These are phyloP conservation scores for Solea solea DNA, from an alignment of 2,113 vertebrate genomes.

Conservation along the genomic window DNA sequence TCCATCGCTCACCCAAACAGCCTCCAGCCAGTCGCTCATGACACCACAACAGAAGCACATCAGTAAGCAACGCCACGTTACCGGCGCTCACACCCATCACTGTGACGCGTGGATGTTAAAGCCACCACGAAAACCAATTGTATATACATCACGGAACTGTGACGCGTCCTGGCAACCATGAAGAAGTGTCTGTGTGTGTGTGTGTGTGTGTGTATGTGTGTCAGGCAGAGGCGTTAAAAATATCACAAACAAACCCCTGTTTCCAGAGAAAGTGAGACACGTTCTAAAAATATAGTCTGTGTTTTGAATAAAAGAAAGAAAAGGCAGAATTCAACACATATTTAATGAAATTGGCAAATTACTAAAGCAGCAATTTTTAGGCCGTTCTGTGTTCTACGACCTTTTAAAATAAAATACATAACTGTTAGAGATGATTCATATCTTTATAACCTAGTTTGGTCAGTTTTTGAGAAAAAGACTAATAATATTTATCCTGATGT, in stretches of 20 bases:
- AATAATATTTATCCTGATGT: no score
- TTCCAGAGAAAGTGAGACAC: no score
- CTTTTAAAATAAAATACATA: no score
- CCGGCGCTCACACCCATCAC: conserved; percentile 26
- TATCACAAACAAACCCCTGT: background rate
- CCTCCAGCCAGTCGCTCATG: conserved; percentile 54
- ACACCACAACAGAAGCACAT: conserved; percentile 62
- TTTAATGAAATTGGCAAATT: no score
- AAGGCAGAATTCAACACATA: no score
- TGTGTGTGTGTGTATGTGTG: background rate
- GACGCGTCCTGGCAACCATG: conserved; percentile 11
- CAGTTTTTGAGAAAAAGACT: no score
- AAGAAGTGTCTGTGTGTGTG: background rate
- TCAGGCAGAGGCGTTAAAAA: background rate
- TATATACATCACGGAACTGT: background rate
- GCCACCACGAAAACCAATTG: conserved; percentile 1
- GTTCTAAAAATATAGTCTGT: no score
- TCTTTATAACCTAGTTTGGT: no score
- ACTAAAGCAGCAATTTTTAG: no score
- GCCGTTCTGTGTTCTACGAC: no score
- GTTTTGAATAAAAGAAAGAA: no score
- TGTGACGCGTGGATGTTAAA: conserved; percentile 16
- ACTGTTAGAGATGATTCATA: no score
- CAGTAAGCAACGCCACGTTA: conserved; percentile 52
- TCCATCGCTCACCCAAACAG: conserved; percentile 65